Percentiles rank a stretch among this genome's conserved stretches.
Conservation (phyloP, 35 echinoderm and acorn worm genomes). For the Ptychodera flava region DNA sequence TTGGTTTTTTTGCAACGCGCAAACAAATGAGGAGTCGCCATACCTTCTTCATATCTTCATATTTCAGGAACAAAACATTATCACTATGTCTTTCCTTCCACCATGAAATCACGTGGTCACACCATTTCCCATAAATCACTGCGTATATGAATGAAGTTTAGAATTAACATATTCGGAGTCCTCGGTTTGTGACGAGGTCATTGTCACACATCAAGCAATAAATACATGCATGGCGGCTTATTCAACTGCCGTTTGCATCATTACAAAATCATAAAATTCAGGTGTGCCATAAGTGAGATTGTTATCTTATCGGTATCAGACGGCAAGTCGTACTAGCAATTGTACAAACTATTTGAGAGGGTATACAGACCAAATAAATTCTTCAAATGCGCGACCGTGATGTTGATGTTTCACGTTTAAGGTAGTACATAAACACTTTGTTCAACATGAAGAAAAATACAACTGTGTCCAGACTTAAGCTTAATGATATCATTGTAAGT, state of each 20-base stretch:
- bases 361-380: no score
- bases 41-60: constrained; percentile 35
- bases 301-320: background rate
- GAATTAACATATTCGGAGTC: no score
- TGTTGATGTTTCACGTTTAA: no score
- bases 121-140: constrained; percentile 26
- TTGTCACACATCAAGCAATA: background rate
- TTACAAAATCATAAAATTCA: background rate
- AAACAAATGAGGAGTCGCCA: background rate
- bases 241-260: background rate
- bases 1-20: background rate
- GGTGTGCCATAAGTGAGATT: background rate
- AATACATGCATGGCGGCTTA: background rate
- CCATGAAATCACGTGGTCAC: constrained; percentile 24
- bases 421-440: no score
- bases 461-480: no score
- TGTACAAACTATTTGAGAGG: no score
- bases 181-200: no score
- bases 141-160: background rate
- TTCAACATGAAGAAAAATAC: no score
- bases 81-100: constrained; percentile 26
- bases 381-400: no score
- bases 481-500: no score
- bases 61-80: constrained; percentile 35
- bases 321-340: background rate